These are phyloP conservation scores for Sebastes hubbsi DNA, from an alignment of 2,797 vertebrate genomes.

Conservation along the genomic window DNA sequence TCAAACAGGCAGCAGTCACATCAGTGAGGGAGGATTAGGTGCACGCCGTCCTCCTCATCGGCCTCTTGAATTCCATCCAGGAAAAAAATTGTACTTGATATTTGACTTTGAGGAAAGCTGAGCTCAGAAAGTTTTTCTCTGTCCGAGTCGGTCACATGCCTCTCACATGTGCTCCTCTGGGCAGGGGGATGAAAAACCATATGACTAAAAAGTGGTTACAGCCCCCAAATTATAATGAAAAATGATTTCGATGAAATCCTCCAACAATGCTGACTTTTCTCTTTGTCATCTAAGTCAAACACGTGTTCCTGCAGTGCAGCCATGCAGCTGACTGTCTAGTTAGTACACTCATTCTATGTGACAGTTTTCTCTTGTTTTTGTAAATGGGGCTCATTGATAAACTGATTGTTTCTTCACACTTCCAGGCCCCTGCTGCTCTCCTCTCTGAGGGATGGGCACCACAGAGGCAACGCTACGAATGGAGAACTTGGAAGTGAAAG, in stretches of 20 bases:
- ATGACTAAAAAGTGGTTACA: slow-evolving; percentile 54
- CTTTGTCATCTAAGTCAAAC: neutral
- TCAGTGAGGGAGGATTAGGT: slow-evolving; percentile 54
- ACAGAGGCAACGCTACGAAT: slow-evolving; percentile 90
- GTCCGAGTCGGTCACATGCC: slow-evolving; percentile 69
- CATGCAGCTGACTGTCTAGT: neutral
- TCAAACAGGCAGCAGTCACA: slow-evolving; percentile 48
- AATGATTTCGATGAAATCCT: slow-evolving; percentile 18
- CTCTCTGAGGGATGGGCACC: slow-evolving; percentile 85
- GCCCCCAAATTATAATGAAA: slow-evolving; percentile 20
- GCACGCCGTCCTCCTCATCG: neutral
- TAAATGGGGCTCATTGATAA: slow-evolving; percentile 2
- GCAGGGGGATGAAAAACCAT: slow-evolving; percentile 40
- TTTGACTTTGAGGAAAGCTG: slow-evolving; percentile 60
- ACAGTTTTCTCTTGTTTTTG: neutral
- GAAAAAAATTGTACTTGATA: slow-evolving; percentile 6
- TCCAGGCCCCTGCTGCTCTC: slow-evolving; percentile 51
- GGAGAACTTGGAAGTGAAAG: slow-evolving; percentile 91
- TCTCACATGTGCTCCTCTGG: slow-evolving; percentile 66
- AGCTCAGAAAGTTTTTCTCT: slow-evolving; percentile 32
- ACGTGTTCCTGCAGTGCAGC: neutral
- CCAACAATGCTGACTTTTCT: neutral
- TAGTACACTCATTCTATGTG: neutral
- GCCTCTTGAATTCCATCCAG: slow-evolving; percentile 44
- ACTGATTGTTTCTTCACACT: neutral